Evolutionary conservation across 1,140 invertebrate genomes (phyloP), one percentile per base, ranked within the genome.

Genomic region (Aporrectodea caliginosa): DNA sequence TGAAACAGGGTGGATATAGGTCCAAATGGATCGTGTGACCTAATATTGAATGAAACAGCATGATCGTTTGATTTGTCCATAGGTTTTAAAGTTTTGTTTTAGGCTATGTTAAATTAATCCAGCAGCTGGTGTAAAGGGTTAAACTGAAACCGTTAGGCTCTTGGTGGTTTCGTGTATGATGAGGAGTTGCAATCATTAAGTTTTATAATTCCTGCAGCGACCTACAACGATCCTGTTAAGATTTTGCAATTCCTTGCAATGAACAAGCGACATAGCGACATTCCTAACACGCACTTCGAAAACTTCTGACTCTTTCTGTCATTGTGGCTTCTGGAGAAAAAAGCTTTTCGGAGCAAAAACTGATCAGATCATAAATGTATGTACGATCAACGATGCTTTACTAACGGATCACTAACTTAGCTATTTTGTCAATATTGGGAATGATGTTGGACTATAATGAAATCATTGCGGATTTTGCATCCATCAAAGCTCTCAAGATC

Each of bases 401-500:
- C 6, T 12, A 58, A 58, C 43, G 43, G n/a, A 6, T 58, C 43
- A 58, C 6, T 22, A 22, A 58, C 43, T 58, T 58, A 22, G 43
- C 43, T 58, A 58, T 58, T 58, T 58, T 58, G 22, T 58, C 43
- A 58, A 58, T n/a, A n/a, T 58, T 58, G 43, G 22, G 43, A 58
- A 58, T 58, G 43, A 12, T 58, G 43, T 58, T 58, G 43, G 43
- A 58, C 22, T 58, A 58, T 58, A 58, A 58, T 58, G 43, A 58
- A 58, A 6, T 58, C 43, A n/a, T n/a, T 58, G 43, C 43, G 43
- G 43, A 58, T 58, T 58, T 58, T 58, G n/a, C 43, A 58, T 22
- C 22, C 43, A 58, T 58, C 29, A 2, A 33, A 73, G 72, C 72
- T 2, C 31, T 16, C 31, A 76, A 81, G 35, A 31, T 22, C n/a